Base-by-base conservation (phyloP, 2,888 invertebrate genomes). In the Pheosia gnoma region DNA sequence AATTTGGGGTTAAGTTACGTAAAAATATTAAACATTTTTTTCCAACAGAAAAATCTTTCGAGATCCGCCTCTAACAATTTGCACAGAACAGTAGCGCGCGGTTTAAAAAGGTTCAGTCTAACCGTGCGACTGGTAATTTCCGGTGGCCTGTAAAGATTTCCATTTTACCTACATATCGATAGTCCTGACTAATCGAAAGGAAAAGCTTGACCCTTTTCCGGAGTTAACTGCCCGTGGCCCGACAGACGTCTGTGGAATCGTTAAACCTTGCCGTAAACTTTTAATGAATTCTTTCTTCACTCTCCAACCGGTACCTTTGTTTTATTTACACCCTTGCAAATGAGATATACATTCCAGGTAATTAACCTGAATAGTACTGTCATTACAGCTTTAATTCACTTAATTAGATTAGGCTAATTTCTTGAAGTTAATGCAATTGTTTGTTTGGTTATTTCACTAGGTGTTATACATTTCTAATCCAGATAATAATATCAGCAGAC, bases 141-240 rank as follows among this genome's bases (percentile, higher is more conserved):
- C 56, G 56, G 41, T 41, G 41, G 41, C 56, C 11, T 13, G 9
- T 56, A 13, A 54, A 54, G 41, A 56, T 41, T 13, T 39, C 41
- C 56, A 39, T 56, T 56, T 25, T 13, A 56, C 39, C 56, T 56
- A 10, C 56, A 25, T 13, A 41, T 66, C 73, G 67, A 77, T 75
- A 68, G 68, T 68, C 65, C 64, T 60, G 62, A 68, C 70, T 71
- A 53, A 56, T 77, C 70, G 70, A 60, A 69, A 66, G 71, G 70
- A 60, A 67, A 65, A 67, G 67, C 75, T 68, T 63, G 75, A 77
- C 74, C 77, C 79, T 71, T 74, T 71, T 68, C 68, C 65, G 64
- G 63, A 73, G 72, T 73, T 78, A 80, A 80, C 79, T 78, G 71
- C 65, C 70, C 77, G 78, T 80, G 72, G 75, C 74, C 63, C 57